Evolutionary conservation across 2,113 vertebrate species (phyloP).

Genomic region (Rhineura floridana): DNA sequence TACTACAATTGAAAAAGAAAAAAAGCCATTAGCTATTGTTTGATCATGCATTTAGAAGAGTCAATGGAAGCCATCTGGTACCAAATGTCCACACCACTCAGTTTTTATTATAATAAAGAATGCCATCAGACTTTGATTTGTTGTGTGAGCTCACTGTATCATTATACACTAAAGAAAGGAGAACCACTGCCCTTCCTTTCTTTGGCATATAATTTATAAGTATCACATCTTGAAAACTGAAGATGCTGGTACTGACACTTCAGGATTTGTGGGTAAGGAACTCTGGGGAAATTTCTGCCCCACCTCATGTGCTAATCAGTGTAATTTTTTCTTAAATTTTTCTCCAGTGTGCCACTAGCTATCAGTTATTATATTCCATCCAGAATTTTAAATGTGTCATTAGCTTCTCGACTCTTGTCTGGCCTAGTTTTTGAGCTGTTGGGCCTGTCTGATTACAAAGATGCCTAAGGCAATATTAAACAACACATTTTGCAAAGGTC

Average conservation of each 20-base stretch:
- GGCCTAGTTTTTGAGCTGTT: too few species aligned
- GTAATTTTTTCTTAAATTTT: too few species aligned
- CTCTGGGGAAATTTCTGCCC: too few species aligned
- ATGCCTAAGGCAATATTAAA: background rate
- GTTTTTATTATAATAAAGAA: background rate
- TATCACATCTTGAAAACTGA: too few species aligned
- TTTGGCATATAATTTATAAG: too few species aligned
- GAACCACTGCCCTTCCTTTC: too few species aligned
- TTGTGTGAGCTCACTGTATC: background rate
- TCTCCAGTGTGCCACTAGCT: too few species aligned
- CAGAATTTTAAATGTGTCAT: background rate
- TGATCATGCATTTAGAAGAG: background rate
- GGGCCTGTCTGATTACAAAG: background rate
- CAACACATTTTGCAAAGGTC: background rate
- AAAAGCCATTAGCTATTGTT: background rate
- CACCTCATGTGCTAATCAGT: too few species aligned
- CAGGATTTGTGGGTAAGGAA: too few species aligned
- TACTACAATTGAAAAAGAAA: background rate
- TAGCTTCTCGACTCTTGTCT: too few species aligned
- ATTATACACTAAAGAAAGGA: too few species aligned
- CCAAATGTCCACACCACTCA: background rate
- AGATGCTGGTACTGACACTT: too few species aligned
- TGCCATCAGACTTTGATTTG: background rate
- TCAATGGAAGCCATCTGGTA: background rate
- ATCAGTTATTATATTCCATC: background rate